Conservation (phyloP, 2,888 invertebrate species). For the Labia minor region DNA sequence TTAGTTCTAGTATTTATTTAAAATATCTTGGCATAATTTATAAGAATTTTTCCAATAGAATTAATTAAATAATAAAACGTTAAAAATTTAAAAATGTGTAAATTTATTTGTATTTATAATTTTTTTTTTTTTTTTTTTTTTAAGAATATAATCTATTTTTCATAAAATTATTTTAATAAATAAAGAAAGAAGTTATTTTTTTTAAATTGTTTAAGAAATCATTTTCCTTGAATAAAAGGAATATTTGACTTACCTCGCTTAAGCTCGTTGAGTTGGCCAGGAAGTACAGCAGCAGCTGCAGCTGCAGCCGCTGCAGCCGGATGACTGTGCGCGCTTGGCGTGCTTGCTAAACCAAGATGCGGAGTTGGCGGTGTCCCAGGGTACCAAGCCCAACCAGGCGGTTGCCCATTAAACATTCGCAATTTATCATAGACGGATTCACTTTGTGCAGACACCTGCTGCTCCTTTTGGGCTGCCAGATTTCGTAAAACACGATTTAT, state of each 20-base stretch:
- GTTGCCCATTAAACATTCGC: constrained; percentile 88
- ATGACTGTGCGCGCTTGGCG: constrained; percentile 35
- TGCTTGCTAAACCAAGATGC: constrained; percentile 50
- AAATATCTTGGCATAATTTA: too few species aligned
- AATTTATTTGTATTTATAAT: too few species aligned
- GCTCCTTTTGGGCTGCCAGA: constrained; percentile 92
- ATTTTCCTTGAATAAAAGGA: too few species aligned
- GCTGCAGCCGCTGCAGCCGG: constrained; percentile 32
- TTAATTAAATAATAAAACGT: too few species aligned
- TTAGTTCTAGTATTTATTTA: too few species aligned
- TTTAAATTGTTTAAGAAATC: too few species aligned
- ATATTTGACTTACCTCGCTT: constrained; percentile 54
- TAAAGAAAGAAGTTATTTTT: too few species aligned
- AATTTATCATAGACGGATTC: constrained; percentile 92
- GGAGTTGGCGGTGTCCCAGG: constrained; percentile 64
- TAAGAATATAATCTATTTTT: too few species aligned
- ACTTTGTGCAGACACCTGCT: constrained; percentile 68
- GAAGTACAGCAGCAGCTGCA: constrained; percentile 28
- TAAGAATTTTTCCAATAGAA: too few species aligned
- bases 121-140: too few species aligned
- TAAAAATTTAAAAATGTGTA: too few species aligned
- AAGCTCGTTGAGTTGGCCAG: constrained; percentile 42
- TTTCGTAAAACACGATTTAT: constrained; percentile 96
- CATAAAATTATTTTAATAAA: too few species aligned
- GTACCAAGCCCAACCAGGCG: constrained; percentile 79